Evolutionary conservation across 2,888 invertebrate species (phyloP).

Genomic region (Nomada ferruginata): DNA sequence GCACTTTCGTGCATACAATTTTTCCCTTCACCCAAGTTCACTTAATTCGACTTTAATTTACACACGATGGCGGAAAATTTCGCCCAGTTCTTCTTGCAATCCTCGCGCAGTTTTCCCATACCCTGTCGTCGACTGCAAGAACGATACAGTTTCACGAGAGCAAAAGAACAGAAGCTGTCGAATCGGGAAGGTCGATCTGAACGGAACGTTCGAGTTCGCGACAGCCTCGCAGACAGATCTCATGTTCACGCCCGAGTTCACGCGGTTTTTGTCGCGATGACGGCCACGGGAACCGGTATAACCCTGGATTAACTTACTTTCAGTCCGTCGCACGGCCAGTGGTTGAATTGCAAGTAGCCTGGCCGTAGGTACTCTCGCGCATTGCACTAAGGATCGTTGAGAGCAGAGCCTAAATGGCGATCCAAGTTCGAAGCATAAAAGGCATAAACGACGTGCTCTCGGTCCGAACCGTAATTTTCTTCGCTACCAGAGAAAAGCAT

Average conservation of each 20-base stretch:
- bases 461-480: conserved; percentile 60
- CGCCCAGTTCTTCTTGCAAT: not conserved
- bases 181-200: conserved; percentile 37
- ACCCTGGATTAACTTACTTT: conserved; percentile 60
- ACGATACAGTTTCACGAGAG: not conserved
- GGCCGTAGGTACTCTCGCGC: conserved; percentile 12
- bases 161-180: conserved; percentile 6
- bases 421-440: conserved; percentile 54
- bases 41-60: too few species aligned
- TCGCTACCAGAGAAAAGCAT: conserved; percentile 29
- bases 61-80: too few species aligned
- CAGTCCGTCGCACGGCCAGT: conserved; percentile 35
- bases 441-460: conserved; percentile 54
- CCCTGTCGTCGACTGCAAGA: not conserved
- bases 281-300: conserved; percentile 47
- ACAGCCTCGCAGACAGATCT: conserved; percentile 18
- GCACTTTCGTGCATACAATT: too few species aligned
- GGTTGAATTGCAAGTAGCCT: conserved; percentile 44
- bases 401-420: conserved; percentile 64
- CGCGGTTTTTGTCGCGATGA: conserved; percentile 45
- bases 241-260: conserved; percentile 47
- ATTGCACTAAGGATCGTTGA: conserved; percentile 48
- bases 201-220: conserved; percentile 13
- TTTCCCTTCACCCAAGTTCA: not conserved
- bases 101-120: not conserved